phyloP scores from a whole-genome alignment of 2,888 invertebrate species.

The Nephrotoma flavescens region DNA sequence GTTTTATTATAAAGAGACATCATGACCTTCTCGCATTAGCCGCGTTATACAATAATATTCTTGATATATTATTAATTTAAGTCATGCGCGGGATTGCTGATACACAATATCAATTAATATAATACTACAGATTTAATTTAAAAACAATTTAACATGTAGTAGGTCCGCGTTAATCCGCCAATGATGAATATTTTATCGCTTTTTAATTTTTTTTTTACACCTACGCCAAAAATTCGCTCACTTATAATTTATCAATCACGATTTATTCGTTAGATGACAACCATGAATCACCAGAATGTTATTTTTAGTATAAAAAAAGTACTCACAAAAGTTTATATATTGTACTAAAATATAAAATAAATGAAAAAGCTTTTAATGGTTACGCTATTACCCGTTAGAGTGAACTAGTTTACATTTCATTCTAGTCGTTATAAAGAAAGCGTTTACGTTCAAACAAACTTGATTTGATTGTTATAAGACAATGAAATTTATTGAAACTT shows the following conservation, averaged over 20 bases:
- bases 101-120: not conserved
- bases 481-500: too few relatives aligned
- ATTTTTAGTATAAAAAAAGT: not conserved
- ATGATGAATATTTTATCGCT: too few relatives aligned
- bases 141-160: too few relatives aligned
- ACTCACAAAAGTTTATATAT: not conserved
- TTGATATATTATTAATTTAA: not conserved
- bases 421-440: too few relatives aligned
- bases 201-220: not conserved
- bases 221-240: not conserved
- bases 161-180: not conserved
- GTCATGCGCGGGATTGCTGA: not conserved
- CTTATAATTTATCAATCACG: not conserved
- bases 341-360: not conserved
- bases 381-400: not conserved
- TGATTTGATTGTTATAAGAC: too few relatives aligned
- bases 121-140: too few relatives aligned
- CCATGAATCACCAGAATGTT: not conserved
- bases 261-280: not conserved
- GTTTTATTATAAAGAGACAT: not conserved
- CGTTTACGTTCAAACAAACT: too few relatives aligned
- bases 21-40: not conserved
- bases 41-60: not conserved
- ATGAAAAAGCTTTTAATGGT: not conserved
- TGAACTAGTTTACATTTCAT: not conserved